Evolutionary conservation across 2,797 vertebrate genomes (phyloP).

Genomic region (Sarcoramphus papa): DNA sequence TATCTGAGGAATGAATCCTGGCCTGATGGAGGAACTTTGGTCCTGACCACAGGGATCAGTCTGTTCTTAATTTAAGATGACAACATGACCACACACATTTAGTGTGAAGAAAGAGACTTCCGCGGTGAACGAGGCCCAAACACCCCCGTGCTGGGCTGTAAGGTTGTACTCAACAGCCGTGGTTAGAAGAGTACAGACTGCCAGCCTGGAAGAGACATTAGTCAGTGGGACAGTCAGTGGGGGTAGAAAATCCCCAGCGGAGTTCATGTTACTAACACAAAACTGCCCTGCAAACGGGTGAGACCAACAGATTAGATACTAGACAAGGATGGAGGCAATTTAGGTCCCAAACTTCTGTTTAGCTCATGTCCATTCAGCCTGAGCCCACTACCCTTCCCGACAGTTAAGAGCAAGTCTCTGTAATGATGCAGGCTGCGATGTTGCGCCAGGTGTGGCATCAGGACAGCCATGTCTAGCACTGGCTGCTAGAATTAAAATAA

Average conservation of each 20-base stretch:
- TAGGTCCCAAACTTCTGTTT: not conserved
- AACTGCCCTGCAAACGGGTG: not conserved
- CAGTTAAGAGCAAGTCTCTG: not conserved
- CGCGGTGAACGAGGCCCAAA: not conserved
- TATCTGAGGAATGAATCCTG: not conserved
- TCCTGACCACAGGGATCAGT: not conserved
- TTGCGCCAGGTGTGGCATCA: not conserved
- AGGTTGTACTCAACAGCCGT: not conserved
- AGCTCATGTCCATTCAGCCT: not conserved
- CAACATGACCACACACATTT: not conserved
- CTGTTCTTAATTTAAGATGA: not conserved
- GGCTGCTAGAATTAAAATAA: not conserved
- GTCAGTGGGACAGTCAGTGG: not conserved
- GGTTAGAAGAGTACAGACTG: not conserved
- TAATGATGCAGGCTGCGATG: not conserved
- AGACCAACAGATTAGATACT: not conserved
- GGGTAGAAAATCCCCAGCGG: not conserved
- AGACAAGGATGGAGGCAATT: not conserved
- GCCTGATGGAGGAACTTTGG: not conserved
- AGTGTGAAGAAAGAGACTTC: not conserved
- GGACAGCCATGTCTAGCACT: not conserved
- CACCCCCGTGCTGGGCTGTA: not conserved
- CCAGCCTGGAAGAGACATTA: not conserved
- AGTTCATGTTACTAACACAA: not conserved
- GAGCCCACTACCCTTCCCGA: not conserved